Percentiles rank a stretch among this genome's conserved stretches.
Conservation (phyloP, 2,797 vertebrate species). For the Ptychadena robeensis region DNA sequence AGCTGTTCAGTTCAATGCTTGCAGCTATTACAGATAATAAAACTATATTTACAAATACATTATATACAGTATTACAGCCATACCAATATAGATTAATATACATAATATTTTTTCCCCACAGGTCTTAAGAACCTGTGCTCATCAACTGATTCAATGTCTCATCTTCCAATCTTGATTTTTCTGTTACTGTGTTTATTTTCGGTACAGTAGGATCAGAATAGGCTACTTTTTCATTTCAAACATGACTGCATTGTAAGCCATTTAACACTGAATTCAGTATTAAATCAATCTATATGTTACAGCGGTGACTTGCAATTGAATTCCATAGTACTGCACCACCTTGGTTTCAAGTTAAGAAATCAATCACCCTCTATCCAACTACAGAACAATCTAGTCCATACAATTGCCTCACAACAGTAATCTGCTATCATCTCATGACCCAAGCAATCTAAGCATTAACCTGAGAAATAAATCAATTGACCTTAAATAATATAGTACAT, state of each 20-base stretch:
- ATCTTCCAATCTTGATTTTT: background rate
- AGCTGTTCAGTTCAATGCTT: too few species aligned
- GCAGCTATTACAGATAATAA: too few species aligned
- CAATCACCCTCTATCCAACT: constrained; percentile 13
- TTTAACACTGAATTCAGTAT: background rate
- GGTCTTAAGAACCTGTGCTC: too few species aligned
- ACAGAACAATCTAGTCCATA: constrained; percentile 18
- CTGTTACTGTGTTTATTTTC: background rate
- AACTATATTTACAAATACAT: too few species aligned
- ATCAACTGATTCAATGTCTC: too few species aligned
- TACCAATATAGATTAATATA: too few species aligned
- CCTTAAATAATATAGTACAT: background rate
- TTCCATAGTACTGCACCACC: constrained; percentile 5
- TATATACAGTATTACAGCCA: too few species aligned
- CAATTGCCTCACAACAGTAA: constrained; percentile 5
- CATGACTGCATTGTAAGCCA: background rate
- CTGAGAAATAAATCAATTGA: constrained; percentile 8
- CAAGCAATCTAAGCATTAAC: constrained; percentile 14
- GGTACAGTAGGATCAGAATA: background rate
- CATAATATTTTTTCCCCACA: too few species aligned
- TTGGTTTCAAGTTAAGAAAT: constrained; percentile 16
- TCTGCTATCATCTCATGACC: background rate
- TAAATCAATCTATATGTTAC: background rate
- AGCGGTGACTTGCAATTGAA: constrained; percentile 20
- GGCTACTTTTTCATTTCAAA: background rate